Evolutionary conservation across 2,797 vertebrate genomes (phyloP), one percentile per base, ranked within the genome.

Genomic region (Oceanodroma leucorhoa): DNA sequence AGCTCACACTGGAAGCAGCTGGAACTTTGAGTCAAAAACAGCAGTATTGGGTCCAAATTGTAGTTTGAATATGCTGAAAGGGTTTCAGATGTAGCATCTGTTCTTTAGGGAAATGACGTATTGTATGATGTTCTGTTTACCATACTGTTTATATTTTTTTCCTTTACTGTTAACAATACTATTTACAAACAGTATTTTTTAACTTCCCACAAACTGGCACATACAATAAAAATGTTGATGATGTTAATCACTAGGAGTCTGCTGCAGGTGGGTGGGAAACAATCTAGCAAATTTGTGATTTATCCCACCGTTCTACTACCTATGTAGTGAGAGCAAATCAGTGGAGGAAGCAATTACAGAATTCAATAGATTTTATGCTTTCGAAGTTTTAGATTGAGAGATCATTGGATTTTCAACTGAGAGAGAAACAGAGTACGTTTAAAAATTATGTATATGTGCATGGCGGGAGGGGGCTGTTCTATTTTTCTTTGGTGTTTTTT

Each of bases 111-210:
- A 94, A 93, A 82, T 40, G 32, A 69, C 15, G 14, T 85, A 73
- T 82, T 40, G 26, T 65, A 34, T 54, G 26, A 48, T 78, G 27
- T 82, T 95, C 73, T 53, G 58, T 92, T 95, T 95, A 87, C 81
- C 38, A 20, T 55, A 50, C 6, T 61, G 32, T 75, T 90, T 78
- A 22, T 66, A 22, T 5, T 46, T 78, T 76, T 83, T 82, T 24
- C 7, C 41, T 82, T 88, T 67, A 14, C 45, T 64, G 24, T 72
- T 90, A 76, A 76, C 41, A 15, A 41, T 53, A 79, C 41, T 77
- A 24, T 84, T 92, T 95, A 38, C 32, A 29, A 70, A 41, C 30
- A 90, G 6, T 79, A 53, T 76, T 89, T 94, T 91, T 90, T 72
- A 82, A 76, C 36, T 92, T 84, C 36, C 21, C 14, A 32, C 26